Evolutionary conservation across 92 coral and sea anemone species (phyloP).

Genomic region (Paragorgia papillata): DNA sequence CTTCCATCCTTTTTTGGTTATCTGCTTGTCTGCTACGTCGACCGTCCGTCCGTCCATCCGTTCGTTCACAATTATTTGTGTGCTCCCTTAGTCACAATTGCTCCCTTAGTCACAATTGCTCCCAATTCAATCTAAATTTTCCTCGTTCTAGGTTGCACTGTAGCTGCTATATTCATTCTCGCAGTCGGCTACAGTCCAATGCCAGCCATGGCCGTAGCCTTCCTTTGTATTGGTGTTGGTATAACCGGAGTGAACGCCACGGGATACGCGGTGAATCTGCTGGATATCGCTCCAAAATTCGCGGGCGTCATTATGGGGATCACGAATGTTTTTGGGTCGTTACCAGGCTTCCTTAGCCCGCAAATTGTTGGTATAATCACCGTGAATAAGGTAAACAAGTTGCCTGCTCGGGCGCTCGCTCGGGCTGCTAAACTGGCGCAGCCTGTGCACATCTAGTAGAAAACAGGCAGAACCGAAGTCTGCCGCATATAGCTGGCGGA

Average conservation of each 20-base stretch:
- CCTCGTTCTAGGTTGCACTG: constrained; percentile 69
- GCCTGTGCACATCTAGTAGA: background rate
- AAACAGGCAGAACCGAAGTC: too few relatives aligned
- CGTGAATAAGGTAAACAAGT: constrained; percentile 83
- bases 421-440: too few relatives aligned
- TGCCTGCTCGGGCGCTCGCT: too few relatives aligned
- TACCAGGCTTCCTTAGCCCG: constrained; percentile 98
- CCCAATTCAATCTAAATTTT: background rate
- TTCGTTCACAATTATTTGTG: too few relatives aligned
- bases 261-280: constrained; percentile 98
- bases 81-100: too few relatives aligned
- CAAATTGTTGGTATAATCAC: constrained; percentile 96
- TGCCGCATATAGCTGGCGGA: background rate
- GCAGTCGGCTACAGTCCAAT: constrained; percentile 77
- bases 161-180: constrained; percentile 88
- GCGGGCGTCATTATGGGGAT: constrained; percentile 99
- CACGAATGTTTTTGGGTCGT: constrained; percentile 94
- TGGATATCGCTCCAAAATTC: constrained; percentile 97
- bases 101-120: too few relatives aligned
- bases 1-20: too few relatives aligned
- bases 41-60: too few relatives aligned
- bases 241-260: constrained; percentile 97
- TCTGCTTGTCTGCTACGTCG: too few relatives aligned
- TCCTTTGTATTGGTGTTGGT: constrained; percentile 95
- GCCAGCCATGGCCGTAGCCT: constrained; percentile 78